A percentile compares a stretch with the other conserved stretches of the same genome.
These are phyloP conservation scores for Dendrolimus pini DNA, from an alignment of 2,888 invertebrate species.

Conservation along the genomic window DNA sequence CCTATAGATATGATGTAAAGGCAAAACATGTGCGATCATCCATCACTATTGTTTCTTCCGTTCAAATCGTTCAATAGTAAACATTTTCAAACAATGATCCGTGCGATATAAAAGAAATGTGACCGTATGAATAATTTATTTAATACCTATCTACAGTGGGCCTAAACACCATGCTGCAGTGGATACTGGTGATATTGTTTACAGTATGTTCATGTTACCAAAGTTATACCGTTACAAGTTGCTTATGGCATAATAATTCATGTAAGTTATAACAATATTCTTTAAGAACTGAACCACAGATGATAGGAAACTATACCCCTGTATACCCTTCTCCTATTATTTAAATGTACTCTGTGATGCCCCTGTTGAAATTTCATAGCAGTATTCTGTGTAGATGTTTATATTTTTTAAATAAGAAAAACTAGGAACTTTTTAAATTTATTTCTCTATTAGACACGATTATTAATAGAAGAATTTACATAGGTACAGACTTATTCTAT, in stretches of 20 bases:
- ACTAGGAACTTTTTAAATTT: too few relatives aligned
- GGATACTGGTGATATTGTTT: conserved; percentile 23
- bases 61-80: neutral
- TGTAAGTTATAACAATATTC: conserved; percentile 30
- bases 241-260: conserved; percentile 45
- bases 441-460: too few relatives aligned
- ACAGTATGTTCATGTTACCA: conserved; percentile 23
- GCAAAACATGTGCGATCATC: neutral
- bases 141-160: neutral
- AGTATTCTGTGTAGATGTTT: too few relatives aligned
- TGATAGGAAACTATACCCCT: too few relatives aligned
- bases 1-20: too few relatives aligned
- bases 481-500: too few relatives aligned
- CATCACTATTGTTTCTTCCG: neutral
- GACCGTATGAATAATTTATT: neutral
- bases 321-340: too few relatives aligned
- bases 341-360: too few relatives aligned
- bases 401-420: too few relatives aligned
- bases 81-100: neutral
- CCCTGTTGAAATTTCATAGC: too few relatives aligned
- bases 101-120: neutral
- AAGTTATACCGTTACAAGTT: conserved; percentile 20
- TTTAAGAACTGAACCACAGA: too few relatives aligned
- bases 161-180: conserved; percentile 21
- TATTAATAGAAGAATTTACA: too few relatives aligned